Evolutionary conservation across 92 coral and sea anemone genomes (phyloP).

Genomic region (Ricordea florida): DNA sequence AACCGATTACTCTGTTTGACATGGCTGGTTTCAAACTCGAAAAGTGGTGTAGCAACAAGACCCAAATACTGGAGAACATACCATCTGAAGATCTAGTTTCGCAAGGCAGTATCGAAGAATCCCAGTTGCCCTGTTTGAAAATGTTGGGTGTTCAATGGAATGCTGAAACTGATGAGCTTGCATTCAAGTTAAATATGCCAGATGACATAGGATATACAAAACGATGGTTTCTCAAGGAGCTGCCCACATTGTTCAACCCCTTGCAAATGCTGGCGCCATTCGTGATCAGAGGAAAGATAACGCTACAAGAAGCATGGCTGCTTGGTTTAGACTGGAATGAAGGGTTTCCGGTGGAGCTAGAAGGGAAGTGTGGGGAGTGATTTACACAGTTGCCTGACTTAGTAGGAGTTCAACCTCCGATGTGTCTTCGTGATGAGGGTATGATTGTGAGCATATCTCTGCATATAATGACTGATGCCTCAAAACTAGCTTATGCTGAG

Average conservation of each 20-base stretch:
- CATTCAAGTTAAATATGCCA: not conserved
- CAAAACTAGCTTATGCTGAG: conserved; percentile 47
- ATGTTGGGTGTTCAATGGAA: conserved; percentile 49
- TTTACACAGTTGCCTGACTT: conserved; percentile 6
- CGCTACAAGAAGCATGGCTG: conserved; percentile 36
- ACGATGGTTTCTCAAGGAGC: not conserved
- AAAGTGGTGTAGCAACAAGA: conserved; percentile 34
- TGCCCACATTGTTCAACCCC: conserved; percentile 52
- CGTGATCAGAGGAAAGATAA: conserved; percentile 37
- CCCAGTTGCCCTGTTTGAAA: not conserved
- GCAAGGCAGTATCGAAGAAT: not conserved
- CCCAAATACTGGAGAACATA: no score
- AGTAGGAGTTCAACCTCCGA: not conserved
- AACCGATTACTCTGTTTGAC: conserved; percentile 17
- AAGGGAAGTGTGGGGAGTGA: conserved; percentile 1
- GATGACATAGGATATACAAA: not conserved
- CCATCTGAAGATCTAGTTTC: conserved; percentile 2
- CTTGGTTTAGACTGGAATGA: conserved; percentile 48
- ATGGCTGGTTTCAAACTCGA: conserved; percentile 36
- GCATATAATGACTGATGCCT: conserved; percentile 50
- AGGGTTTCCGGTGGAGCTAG: conserved; percentile 10
- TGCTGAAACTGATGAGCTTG: conserved; percentile 22
- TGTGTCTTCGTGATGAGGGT: conserved; percentile 11
- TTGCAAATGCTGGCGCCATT: conserved; percentile 27
- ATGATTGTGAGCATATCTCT: not conserved